Base-by-base conservation (phyloP, 1,140 invertebrate species). In the Drosophila nigromelanica region DNA sequence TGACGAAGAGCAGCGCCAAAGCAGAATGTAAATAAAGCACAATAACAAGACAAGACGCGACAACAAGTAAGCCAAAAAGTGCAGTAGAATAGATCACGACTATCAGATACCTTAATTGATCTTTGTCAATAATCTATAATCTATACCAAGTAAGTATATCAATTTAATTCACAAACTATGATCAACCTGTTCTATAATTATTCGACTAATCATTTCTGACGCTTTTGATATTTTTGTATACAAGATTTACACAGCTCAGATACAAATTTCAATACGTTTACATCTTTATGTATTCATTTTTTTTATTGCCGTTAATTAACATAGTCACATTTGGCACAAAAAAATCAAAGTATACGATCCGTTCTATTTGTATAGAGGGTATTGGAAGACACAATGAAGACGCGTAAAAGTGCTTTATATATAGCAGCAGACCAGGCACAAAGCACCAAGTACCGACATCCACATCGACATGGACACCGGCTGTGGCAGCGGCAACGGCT, bases 1-100 rank as follows among this genome's bases (percentile, higher is more conserved):
- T 87, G 83, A 87, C 79, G 83, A 70, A 78, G 58, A 78, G 78
- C 82, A 75, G 63, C 70, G 60, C 39, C 43, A 79, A 78, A 87
- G 79, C 76, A 48, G 61, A 86, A 89, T 82, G 82, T 89, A 86
- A 87, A 86, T 86, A 86, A 89, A 83, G 69, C 51, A 77, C 51
- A 76, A 89, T 62, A 89, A 76, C 27, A 89, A 87, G 62, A 63
- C 48, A 59, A 63, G 58, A 70, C 54, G 51, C 56, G 50, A 69
- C 63, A 69, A 56, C 60, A 71, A 35, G 50, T 55, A 45, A 63
- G 48, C 8, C 47, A 10, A 52, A 48, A 48, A 55, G 12, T 74
- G 70, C 70, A 69, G 5, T 42, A 11, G 5, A 10, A 15, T 3
- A 73, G 2, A 14, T 39, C 40, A 35, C 40, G 58, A 62, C 64